Conservation (phyloP, 2,113 vertebrate species). For the Pseudorhombus dupliciocellatus region DNA sequence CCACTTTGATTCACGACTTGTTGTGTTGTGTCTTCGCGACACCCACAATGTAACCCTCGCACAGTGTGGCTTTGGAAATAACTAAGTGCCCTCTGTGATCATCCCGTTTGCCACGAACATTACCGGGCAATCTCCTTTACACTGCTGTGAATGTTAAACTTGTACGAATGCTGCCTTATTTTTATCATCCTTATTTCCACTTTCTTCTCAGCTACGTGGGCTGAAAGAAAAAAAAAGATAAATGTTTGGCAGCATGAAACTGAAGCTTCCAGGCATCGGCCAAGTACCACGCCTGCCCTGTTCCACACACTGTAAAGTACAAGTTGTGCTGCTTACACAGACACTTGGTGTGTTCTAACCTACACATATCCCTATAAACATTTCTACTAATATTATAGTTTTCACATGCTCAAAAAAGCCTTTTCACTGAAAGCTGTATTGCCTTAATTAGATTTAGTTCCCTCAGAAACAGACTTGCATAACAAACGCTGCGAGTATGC, state of each 20-base stretch:
- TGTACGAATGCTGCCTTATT: constrained; percentile 1
- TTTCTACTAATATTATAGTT: background rate
- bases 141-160: constrained; percentile 11
- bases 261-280: constrained; percentile 1
- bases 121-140: constrained; percentile 1
- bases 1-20: constrained; percentile 13
- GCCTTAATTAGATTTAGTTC: background rate
- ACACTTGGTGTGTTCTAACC: constrained; percentile 5
- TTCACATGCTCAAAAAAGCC: background rate
- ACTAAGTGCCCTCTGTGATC: constrained; percentile 2
- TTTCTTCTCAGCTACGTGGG: background rate
- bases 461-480: background rate
- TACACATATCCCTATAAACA: background rate
- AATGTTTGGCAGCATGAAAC: background rate
- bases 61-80: constrained; percentile 41
- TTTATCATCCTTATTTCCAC: constrained; percentile 1
- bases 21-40: constrained; percentile 34
- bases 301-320: background rate
- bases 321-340: constrained; percentile 2
- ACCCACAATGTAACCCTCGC: constrained; percentile 28
- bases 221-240: background rate
- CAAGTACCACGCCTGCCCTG: constrained; percentile 4
- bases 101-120: constrained; percentile 1
- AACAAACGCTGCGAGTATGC: constrained; percentile 9
- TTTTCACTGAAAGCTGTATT: background rate